Base-by-base conservation (phyloP, 1,140 invertebrate genomes). In the Helicoverpa armigera region DNA sequence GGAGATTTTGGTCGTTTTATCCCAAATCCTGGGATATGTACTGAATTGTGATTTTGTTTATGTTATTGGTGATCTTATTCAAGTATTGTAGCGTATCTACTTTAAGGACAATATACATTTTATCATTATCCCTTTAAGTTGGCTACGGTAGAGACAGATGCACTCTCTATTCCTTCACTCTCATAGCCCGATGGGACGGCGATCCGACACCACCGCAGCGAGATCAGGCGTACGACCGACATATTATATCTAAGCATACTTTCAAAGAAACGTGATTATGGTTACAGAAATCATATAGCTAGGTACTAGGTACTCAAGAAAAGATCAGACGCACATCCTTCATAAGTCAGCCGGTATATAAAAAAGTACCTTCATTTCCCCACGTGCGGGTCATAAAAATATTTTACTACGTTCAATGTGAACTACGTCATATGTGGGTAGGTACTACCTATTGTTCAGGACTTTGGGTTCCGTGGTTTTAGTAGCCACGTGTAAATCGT, bases 331-430 rank as follows among this genome's bases (percentile, higher is more conserved):
- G 35, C 35, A 16, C 54, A 16, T 7, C 54, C n/a, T 18, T 56
- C 16, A 58, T 18, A 65, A 35, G 29, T 65, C 35, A 10, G 35
- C 14, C 35, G 43, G 61, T 65, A 65, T 14, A 16, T 65, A 43
- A 65, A 65, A 58, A 65, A 65, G 35, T 65, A n/a, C 60, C 60
- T 35, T 65, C 61, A n/a, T 14, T 13, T 14, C 35, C n/a, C 61
- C 61, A 65, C 61, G 61, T 65, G 61, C 35, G 61, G 29, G 31
- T 16, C 13, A 65, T 65, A 65, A 65, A 63, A 65, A 43, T 43
- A 65, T 65, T 65, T 65, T 65, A 65, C 61, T 65, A 65, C 61
- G 29, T 31, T 65, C 60, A 14, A 29, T 65, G 35, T 43, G 31
- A 65, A 43, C 12, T 65, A 31, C 61, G 61, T 65, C 61, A 65